Conservation (phyloP, 2,113 vertebrate species). For the Chaetura pelagica region DNA sequence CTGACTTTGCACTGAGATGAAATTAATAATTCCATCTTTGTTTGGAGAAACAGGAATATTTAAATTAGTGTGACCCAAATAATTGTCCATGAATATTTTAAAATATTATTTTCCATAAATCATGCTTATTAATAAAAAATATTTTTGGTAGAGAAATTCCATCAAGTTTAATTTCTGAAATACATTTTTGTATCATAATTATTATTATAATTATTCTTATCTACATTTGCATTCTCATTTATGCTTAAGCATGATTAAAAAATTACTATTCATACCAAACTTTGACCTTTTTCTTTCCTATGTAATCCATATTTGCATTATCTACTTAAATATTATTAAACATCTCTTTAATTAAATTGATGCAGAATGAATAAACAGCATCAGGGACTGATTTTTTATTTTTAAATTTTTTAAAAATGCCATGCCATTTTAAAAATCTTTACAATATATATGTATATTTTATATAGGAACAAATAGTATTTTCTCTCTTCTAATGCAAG, state of each 20-base stretch:
- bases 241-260: background rate
- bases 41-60: background rate
- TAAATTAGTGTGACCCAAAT: background rate
- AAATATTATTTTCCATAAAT: background rate
- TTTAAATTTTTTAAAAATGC: background rate
- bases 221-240: background rate
- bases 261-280: background rate
- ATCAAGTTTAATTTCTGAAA: background rate
- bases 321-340: background rate
- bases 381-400: background rate
- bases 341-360: background rate
- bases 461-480: background rate
- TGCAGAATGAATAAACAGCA: slow-evolving; percentile 8
- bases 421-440: background rate
- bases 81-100: background rate
- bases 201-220: background rate
- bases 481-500: background rate
- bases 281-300: slow-evolving; percentile 6
- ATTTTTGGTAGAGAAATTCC: background rate
- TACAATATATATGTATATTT: background rate
- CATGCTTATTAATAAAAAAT: background rate
- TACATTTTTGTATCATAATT: background rate
- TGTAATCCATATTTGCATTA: background rate
- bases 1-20: background rate
- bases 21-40: background rate